phyloP scores from a whole-genome alignment of 2,113 vertebrate species.

The Notarius quadriscutis region DNA sequence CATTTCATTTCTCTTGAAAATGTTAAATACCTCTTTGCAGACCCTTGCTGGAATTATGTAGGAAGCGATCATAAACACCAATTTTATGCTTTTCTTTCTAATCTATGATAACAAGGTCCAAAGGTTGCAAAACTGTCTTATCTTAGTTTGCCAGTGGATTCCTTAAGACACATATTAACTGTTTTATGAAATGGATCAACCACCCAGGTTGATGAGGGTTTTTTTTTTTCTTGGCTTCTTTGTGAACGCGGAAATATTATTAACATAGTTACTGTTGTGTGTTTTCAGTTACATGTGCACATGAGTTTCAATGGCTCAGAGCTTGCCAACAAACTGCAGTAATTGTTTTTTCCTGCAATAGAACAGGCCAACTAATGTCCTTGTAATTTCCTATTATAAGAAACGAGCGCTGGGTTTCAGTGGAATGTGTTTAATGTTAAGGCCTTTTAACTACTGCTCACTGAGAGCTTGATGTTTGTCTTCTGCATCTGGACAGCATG shows the following conservation, averaged over 20 bases:
- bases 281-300: conserved; percentile 61
- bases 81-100: neutral
- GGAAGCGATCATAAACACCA: neutral
- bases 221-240: conserved; percentile 37
- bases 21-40: conserved; percentile 29
- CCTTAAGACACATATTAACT: neutral
- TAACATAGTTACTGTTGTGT: conserved; percentile 52
- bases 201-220: neutral
- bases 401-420: conserved; percentile 22
- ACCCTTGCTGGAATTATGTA: neutral
- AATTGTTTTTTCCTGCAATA: conserved; percentile 52
- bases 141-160: neutral
- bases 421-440: conserved; percentile 29
- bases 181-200: neutral
- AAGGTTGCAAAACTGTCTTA: conserved; percentile 13
- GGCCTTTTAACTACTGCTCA: neutral
- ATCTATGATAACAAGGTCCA: conserved; percentile 16
- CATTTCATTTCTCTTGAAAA: conserved; percentile 44
- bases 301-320: conserved; percentile 54
- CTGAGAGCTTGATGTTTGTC: conserved; percentile 15
- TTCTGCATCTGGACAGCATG: neutral
- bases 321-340: conserved; percentile 56
- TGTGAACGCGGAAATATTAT: conserved; percentile 60
- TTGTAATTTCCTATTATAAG: conserved; percentile 43
- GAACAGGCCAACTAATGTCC: conserved; percentile 40